Evolutionary conservation across 2,888 invertebrate genomes (phyloP), one percentile per base, ranked within the genome.

Genomic region (Trissolcus brochymenae): DNA sequence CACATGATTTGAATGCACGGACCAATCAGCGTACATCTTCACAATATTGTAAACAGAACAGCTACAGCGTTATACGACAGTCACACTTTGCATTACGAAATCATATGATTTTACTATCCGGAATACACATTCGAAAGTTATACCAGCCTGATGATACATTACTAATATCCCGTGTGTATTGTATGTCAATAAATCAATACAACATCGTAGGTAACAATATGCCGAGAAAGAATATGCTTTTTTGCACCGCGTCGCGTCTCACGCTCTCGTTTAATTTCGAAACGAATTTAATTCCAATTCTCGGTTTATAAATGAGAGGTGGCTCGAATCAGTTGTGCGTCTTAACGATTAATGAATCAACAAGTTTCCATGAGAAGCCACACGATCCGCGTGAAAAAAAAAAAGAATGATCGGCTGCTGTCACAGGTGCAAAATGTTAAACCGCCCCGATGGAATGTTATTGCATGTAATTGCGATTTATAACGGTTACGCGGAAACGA

Each of bases 61-160:
- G 13, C 19, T 54, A 54, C 25, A 46, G 7, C 16, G 14, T 54
- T 25, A 21, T 54, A n/a, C 29, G 54, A 54, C 14, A 54, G 11
- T 54, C 21, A 21, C 46, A 46, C 46, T 46, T 35, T 46, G 16
- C 14, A 7, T 46, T 46, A 46, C 21, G 21, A 19, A 51, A 51
- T 51, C 51, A 14, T n/a, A n/a, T 19, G 51, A 68, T 70, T 76
- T 70, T 70, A 76, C 76, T 70, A 76, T 76, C 55, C 75, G 46
- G 75, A 70, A 70, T 64, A 70, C 60, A 70, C 60, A 70, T 76
- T 76, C 56, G 76, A 70, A 76, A 76, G 70, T 76, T 65, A 56
- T 11, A 35, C 35, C 46, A 25, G 29, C 7, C 54, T 53, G 70
- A 76, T 76, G 76, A 76, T 61, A 70, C 70, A 70, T 76, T 55